These are phyloP conservation scores for Poecilia picta DNA, from an alignment of 2,797 vertebrate species.

Conservation along the genomic window DNA sequence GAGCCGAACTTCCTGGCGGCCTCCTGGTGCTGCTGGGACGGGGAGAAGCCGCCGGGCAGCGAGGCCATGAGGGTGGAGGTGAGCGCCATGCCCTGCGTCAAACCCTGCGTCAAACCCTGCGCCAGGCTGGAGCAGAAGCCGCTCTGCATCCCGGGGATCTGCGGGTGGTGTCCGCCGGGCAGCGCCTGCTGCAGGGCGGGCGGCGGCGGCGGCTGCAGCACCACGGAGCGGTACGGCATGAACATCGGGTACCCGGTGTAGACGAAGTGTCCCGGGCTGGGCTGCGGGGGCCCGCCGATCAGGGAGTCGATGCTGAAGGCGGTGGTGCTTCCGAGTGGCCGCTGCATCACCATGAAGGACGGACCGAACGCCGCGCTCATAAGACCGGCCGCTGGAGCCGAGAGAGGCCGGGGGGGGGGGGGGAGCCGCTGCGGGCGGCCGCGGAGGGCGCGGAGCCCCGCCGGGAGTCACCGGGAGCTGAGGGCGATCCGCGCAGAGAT, in stretches of 20 bases:
- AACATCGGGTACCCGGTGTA: conserved; percentile 98
- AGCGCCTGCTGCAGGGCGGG: conserved; percentile 84
- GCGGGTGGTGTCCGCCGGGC: conserved; percentile 81
- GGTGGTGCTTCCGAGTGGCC: conserved; percentile 92
- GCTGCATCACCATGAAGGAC: conserved; percentile 97
- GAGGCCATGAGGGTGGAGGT: conserved; percentile 95
- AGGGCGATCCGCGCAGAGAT: conserved; percentile 43
- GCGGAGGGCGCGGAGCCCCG: conserved; percentile 20
- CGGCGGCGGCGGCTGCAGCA: conserved; percentile 91
- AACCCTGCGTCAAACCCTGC: conserved; percentile 74
- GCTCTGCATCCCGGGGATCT: conserved; percentile 87
- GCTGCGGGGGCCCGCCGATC: conserved; percentile 92
- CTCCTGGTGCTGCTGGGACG: conserved; percentile 85
- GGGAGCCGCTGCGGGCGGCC: conserved; percentile 22
- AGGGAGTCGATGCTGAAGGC: conserved; percentile 98
- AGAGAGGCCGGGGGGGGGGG: conserved; percentile 27
- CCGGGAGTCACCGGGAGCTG: conserved; percentile 27
- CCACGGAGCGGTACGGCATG: conserved; percentile 95
- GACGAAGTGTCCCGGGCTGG: conserved; percentile 91
- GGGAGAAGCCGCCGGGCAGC: conserved; percentile 89
- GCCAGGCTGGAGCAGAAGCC: conserved; percentile 93
- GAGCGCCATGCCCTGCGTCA: conserved; percentile 93
- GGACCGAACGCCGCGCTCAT: conserved; percentile 91
- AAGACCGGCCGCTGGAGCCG: conserved; percentile 55
- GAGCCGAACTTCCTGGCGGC: conserved; percentile 89